Conservation (phyloP, 2,888 invertebrate species). For the Drosophila mercatorum region DNA sequence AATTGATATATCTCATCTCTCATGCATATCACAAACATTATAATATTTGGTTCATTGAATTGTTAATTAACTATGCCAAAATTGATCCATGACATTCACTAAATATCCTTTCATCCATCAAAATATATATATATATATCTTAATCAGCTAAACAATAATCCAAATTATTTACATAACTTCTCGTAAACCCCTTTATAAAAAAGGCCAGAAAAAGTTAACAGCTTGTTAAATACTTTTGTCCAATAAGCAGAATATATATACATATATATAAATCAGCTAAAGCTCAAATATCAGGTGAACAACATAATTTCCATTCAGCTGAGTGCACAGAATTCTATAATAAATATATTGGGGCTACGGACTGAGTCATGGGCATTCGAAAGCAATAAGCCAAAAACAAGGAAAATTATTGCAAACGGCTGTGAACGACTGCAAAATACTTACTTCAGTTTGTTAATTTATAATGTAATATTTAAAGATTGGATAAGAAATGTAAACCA, state of each 20-base stretch:
- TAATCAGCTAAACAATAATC: background rate
- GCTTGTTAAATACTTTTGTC: background rate
- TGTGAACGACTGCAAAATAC: background rate
- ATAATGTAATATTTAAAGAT: too few species aligned
- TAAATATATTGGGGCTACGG: conserved; percentile 6
- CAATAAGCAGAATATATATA: background rate
- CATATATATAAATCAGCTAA: background rate
- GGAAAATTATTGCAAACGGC: background rate
- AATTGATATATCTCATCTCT: conserved; percentile 17
- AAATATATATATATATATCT: background rate
- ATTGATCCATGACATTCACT: background rate
- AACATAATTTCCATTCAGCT: conserved; percentile 14
- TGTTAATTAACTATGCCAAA: conserved; percentile 1
- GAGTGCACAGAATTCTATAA: conserved; percentile 12
- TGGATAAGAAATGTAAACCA: too few species aligned
- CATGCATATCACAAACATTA: conserved; percentile 24
- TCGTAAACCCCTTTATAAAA: background rate
- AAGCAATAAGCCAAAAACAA: background rate
- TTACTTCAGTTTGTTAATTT: too few species aligned
- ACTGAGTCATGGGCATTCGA: conserved; percentile 31
- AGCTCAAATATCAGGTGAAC: conserved; percentile 8
- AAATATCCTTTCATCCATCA: background rate
- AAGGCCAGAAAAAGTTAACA: background rate
- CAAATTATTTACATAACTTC: conserved; percentile 5
- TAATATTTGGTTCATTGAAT: conserved; percentile 16